Evolutionary conservation across 2,797 vertebrate species (phyloP).

Genomic region (Mormyrops attenuatus): DNA sequence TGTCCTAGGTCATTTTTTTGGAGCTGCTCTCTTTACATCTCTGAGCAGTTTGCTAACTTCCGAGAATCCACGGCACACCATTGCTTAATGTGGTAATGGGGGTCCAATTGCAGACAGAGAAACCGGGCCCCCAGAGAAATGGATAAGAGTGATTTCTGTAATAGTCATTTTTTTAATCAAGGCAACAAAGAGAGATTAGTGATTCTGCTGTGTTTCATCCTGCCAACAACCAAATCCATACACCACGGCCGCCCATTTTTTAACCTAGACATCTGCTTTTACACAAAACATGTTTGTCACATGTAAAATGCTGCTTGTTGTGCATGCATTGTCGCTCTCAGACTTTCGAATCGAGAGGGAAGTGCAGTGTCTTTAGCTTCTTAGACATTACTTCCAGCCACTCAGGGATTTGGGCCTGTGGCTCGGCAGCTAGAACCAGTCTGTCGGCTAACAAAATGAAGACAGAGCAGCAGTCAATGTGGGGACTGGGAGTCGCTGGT

Average conservation of each 20-base stretch:
- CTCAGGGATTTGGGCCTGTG: not conserved
- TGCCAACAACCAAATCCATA: not conserved
- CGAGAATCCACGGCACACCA: not conserved
- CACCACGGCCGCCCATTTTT: not conserved
- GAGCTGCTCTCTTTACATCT: not conserved
- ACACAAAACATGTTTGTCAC: not conserved
- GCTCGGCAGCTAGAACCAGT: not conserved
- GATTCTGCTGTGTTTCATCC: not conserved
- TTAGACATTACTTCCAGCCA: not conserved
- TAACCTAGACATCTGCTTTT: not conserved
- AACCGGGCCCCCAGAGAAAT: not conserved
- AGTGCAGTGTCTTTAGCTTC: not conserved
- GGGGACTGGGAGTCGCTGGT: not conserved
- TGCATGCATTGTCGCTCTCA: not conserved
- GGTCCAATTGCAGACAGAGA: not conserved
- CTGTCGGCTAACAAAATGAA: not conserved
- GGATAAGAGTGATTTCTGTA: not conserved
- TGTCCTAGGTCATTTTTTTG: not conserved
- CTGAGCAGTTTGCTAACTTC: not conserved
- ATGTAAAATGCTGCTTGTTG: not conserved
- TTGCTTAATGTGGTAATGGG: not conserved
- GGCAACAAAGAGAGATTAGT: not conserved
- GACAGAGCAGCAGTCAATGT: not conserved
- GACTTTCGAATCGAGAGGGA: not conserved
- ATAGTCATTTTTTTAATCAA: not conserved